Evolutionary conservation across 2,797 vertebrate species (phyloP).

Genomic region (Scleropages formosus): DNA sequence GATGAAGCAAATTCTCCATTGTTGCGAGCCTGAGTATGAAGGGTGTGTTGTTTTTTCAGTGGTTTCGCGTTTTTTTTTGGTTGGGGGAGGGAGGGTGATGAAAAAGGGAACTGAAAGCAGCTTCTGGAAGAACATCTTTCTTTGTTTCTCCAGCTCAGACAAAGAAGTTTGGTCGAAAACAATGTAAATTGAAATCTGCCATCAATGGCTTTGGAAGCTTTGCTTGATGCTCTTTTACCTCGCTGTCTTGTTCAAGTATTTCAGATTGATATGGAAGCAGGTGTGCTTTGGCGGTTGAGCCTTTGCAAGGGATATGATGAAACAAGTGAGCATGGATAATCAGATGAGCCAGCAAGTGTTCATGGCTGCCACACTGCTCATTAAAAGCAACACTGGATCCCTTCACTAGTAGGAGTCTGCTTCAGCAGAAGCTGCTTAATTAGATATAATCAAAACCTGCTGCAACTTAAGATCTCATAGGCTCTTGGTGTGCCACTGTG

Average conservation of each 20-base stretch:
- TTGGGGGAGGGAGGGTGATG: constrained; percentile 14
- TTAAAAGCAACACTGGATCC: constrained; percentile 4
- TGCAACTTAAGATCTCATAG: not conserved
- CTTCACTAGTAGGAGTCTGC: not conserved
- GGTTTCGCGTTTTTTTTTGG: not conserved
- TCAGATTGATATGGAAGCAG: not conserved
- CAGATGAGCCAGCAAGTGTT: not conserved
- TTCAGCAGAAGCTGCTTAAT: not conserved
- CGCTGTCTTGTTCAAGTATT: not conserved
- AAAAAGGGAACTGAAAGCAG: constrained; percentile 19
- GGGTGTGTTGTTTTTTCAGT: constrained; percentile 71
- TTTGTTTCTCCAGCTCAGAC: not conserved
- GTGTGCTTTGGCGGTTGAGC: not conserved
- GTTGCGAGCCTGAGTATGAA: constrained; percentile 60
- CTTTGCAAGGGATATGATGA: not conserved
- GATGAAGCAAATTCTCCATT: constrained; percentile 60
- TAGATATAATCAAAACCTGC: not conserved
- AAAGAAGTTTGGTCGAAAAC: not conserved
- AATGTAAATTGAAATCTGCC: not conserved
- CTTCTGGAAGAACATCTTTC: not conserved
- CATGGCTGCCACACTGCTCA: not conserved
- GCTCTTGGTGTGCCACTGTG: not conserved
- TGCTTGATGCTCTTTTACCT: not conserved
- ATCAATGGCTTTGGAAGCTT: not conserved
- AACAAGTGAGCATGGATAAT: too few relatives aligned